These are phyloP conservation scores for Amblyopsis rosae DNA, from an alignment of 2,113 vertebrate species.

Conservation along the genomic window DNA sequence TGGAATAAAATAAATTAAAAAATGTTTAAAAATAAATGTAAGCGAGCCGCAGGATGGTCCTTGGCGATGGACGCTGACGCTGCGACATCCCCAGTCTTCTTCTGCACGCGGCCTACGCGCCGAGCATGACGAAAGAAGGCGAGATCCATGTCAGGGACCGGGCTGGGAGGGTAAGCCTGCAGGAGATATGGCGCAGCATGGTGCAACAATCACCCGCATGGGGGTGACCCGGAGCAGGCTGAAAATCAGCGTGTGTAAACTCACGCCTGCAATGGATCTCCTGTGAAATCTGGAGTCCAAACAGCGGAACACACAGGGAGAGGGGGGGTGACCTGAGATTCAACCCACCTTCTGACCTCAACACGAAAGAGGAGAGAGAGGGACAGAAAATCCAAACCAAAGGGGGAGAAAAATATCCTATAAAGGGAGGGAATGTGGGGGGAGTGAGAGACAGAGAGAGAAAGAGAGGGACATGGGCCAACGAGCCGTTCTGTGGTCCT, in stretches of 20 bases:
- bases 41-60: no score
- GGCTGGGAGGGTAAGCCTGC: conserved; percentile 43
- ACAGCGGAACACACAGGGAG: conserved; percentile 24
- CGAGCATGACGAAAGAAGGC: conserved; percentile 49
- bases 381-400: no score
- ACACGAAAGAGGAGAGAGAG: conserved; percentile 21
- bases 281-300: conserved; percentile 56
- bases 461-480: conserved; percentile 23
- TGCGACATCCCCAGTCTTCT: no score
- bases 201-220: conserved; percentile 28
- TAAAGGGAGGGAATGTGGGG: neutral
- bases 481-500: conserved; percentile 37
- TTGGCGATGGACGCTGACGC: no score
- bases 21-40: no score
- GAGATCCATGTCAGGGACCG: conserved; percentile 60
- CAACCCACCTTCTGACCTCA: conserved; percentile 41
- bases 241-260: conserved; percentile 57
- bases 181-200: conserved; percentile 17
- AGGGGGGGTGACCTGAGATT: conserved; percentile 14
- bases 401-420: neutral
- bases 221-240: conserved; percentile 48
- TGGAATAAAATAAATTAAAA: conserved; percentile 11
- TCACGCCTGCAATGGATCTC: conserved; percentile 37
- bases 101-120: conserved; percentile 40
- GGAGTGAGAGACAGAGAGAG: neutral